Percentiles rank a stretch among this genome's conserved stretches.
These are phyloP conservation scores for Nephotettix cincticeps DNA, from an alignment of 1,140 invertebrate species.

Conservation along the genomic window DNA sequence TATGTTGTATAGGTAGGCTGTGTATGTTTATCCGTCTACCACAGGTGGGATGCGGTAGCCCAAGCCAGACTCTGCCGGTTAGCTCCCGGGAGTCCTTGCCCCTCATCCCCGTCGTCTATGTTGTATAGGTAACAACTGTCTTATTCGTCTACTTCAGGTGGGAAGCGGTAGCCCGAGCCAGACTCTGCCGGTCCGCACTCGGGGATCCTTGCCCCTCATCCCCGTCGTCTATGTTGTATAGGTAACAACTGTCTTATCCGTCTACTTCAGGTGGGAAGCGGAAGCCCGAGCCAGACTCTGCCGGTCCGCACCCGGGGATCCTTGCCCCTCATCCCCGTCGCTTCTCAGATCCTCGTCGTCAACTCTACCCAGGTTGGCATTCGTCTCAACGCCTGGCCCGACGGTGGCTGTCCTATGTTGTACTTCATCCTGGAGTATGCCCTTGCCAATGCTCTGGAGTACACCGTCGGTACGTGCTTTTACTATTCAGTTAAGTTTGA, in stretches of 20 bases:
- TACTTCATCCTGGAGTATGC: conserved; percentile 76
- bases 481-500: too few species aligned
- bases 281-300: conserved; percentile 59
- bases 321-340: conserved; percentile 64
- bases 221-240: conserved; percentile 60
- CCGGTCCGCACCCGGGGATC: conserved; percentile 70
- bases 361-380: conserved; percentile 72
- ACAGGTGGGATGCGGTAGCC: conserved; percentile 30
- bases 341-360: conserved; percentile 60
- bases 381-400: conserved; percentile 71
- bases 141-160: not conserved
- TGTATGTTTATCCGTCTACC: too few species aligned
- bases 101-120: conserved; percentile 61
- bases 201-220: conserved; percentile 67
- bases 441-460: conserved; percentile 56
- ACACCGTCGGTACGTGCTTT: conserved; percentile 55
- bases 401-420: conserved; percentile 74
- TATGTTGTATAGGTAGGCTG: too few species aligned
- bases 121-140: too few species aligned
- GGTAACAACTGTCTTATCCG: too few species aligned
- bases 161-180: conserved; percentile 53
- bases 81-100: conserved; percentile 70
- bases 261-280: not conserved
- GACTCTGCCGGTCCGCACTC: conserved; percentile 65
- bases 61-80: conserved; percentile 66